Conservation (phyloP, 2,888 invertebrate genomes). For the Caenorhabditis sinica region DNA sequence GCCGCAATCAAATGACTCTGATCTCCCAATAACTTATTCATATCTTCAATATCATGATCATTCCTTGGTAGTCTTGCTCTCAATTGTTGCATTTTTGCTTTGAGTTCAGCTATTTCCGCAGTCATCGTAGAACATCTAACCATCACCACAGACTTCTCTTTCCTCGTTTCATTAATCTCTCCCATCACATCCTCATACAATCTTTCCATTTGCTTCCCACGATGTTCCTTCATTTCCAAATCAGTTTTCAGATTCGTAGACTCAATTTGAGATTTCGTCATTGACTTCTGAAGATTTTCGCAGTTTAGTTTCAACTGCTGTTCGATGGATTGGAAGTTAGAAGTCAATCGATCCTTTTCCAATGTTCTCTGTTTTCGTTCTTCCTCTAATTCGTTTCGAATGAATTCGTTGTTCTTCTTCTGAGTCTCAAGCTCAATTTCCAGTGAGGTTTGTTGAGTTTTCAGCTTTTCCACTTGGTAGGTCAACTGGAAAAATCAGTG, state of each 20-base stretch:
- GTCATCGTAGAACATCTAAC: constrained; percentile 33
- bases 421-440: constrained; percentile 42
- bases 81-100: constrained; percentile 29
- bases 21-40: constrained; percentile 68
- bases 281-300: constrained; percentile 9
- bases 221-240: constrained; percentile 32
- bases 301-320: not conserved
- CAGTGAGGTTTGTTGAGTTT: constrained; percentile 26
- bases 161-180: constrained; percentile 38
- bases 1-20: constrained; percentile 73
- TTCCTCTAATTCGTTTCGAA: constrained; percentile 17
- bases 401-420: constrained; percentile 34
- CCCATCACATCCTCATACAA: constrained; percentile 35
- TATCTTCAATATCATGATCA: constrained; percentile 63
- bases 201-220: constrained; percentile 44
- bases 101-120: constrained; percentile 38
- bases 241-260: constrained; percentile 18
- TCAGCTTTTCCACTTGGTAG: constrained; percentile 53
- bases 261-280: constrained; percentile 14
- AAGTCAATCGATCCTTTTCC: constrained; percentile 3
- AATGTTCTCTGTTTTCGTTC: constrained; percentile 3
- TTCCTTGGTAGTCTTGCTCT: constrained; percentile 25
- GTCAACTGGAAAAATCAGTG: constrained; percentile 33
- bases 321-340: not conserved
- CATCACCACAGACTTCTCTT: constrained; percentile 39